A percentile compares a stretch with the other conserved stretches of the same genome.
These are phyloP conservation scores for Bathynomus jamesi DNA, from an alignment of 1,140 invertebrate species.

Conservation along the genomic window DNA sequence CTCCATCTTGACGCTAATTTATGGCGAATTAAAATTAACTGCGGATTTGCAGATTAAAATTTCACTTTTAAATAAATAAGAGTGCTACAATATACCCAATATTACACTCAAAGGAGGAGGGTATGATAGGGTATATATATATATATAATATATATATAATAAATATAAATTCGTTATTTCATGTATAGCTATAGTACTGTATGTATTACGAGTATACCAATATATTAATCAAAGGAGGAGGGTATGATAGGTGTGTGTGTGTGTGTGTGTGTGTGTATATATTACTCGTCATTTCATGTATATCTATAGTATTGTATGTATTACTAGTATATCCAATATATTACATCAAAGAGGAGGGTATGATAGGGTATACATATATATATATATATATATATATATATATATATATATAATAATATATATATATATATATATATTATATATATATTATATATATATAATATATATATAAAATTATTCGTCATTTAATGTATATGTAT, in stretches of 20 bases:
- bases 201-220: not conserved
- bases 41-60: not conserved
- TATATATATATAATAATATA: not conserved
- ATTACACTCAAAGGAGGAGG: not conserved
- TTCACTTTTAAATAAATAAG: not conserved
- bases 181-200: not conserved
- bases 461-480: not conserved
- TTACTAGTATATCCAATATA: not conserved
- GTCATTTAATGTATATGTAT: not conserved
- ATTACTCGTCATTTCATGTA: not conserved
- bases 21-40: not conserved
- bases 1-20: not conserved
- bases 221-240: not conserved
- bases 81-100: not conserved
- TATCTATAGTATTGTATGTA: not conserved
- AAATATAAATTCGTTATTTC: not conserved
- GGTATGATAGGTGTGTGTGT: not conserved
- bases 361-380: not conserved
- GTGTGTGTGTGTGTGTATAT: too few species aligned
- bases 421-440: conserved; percentile 3
- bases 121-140: not conserved
- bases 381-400: not conserved
- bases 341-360: not conserved
- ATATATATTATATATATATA: conserved; percentile 2
- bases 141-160: not conserved